These are phyloP conservation scores for Papilio elwesi DNA, from an alignment of 2,888 invertebrate genomes.

Conservation along the genomic window DNA sequence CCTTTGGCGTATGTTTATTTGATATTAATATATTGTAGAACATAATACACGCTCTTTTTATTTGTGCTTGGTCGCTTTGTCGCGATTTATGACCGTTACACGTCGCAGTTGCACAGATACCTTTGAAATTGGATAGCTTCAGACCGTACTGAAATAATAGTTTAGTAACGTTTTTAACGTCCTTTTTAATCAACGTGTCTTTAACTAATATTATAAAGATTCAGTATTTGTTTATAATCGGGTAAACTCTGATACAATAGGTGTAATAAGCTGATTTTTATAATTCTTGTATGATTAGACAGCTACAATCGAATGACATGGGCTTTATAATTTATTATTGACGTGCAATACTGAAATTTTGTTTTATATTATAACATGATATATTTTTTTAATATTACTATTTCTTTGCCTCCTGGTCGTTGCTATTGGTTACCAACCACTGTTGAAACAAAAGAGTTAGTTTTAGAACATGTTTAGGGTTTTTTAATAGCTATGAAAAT, in stretches of 20 bases:
- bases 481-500: neutral
- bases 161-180: neutral
- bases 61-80: conserved; percentile 55
- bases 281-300: no score
- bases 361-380: no score
- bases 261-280: no score
- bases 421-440: no score
- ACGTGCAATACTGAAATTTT: no score
- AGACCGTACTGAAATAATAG: conserved; percentile 25
- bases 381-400: no score
- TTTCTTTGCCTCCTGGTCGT: no score
- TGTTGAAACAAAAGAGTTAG: no score
- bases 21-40: conserved; percentile 67
- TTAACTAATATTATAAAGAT: neutral
- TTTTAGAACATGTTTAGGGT: no score
- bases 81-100: conserved; percentile 69
- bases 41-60: conserved; percentile 62
- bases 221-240: neutral
- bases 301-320: no score
- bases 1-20: conserved; percentile 75
- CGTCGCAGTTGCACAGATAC: conserved; percentile 54
- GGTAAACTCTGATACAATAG: neutral
- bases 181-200: neutral
- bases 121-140: conserved; percentile 43
- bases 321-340: no score